Evolutionary conservation across 1,140 invertebrate genomes (phyloP).

Genomic region (Zaprionus inermis): DNA sequence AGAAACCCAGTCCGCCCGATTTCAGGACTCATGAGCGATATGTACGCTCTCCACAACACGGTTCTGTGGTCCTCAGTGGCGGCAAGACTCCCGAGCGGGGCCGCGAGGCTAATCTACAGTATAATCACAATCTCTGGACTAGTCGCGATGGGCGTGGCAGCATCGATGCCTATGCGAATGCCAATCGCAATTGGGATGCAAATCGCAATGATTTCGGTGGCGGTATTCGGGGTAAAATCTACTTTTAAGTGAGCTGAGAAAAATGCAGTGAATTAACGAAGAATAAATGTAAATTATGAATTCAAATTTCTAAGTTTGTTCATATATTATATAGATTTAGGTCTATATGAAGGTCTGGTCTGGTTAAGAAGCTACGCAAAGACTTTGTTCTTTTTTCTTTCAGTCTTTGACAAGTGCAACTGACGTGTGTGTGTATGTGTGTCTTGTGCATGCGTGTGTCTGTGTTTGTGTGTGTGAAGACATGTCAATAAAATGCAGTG

Average conservation of each 20-base stretch:
- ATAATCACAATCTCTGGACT: constrained; percentile 68
- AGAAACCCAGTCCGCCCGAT: background rate
- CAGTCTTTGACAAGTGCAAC: constrained; percentile 6
- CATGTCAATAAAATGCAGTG: constrained; percentile 42
- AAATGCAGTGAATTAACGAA: background rate
- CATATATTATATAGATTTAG: background rate
- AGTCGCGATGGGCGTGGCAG: constrained; percentile 67
- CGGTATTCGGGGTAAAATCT: constrained; percentile 53
- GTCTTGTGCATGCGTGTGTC: background rate
- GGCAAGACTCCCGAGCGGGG: constrained; percentile 53
- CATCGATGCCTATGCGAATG: constrained; percentile 76
- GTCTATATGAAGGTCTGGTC: background rate
- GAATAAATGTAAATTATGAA: constrained; percentile 2
- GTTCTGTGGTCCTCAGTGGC: constrained; percentile 45
- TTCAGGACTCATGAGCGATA: constrained; percentile 22
- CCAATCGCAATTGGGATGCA: constrained; percentile 57
- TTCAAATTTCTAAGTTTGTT: background rate
- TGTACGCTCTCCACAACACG: constrained; percentile 50
- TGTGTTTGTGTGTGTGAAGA: background rate
- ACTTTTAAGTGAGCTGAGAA: constrained; percentile 42
- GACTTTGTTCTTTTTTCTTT: background rate
- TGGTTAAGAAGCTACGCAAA: background rate
- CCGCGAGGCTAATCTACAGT: constrained; percentile 56
- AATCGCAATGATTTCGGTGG: constrained; percentile 66
- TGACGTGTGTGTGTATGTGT: background rate